A percentile compares a stretch with the other conserved stretches of the same genome.
Conservation (phyloP, 2,797 vertebrate species). For the Bradypodion pumilum region DNA sequence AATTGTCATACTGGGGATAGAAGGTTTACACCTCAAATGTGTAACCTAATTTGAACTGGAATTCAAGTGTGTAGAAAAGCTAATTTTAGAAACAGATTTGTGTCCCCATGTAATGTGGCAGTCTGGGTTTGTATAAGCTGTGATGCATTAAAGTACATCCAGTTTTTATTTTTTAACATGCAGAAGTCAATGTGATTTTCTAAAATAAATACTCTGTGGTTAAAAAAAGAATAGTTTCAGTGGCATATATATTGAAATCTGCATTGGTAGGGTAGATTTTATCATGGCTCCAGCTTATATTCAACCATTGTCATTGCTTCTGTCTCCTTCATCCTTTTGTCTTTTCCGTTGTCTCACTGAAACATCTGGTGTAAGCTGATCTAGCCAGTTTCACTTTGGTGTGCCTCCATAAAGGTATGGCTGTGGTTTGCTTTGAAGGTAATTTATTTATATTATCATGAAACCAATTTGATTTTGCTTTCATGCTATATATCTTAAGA, state of each 20-base stretch:
- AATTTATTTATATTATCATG: background rate
- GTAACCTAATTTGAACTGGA: background rate
- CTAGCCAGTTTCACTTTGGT: background rate
- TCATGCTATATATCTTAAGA: conserved; percentile 19
- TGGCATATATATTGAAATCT: background rate
- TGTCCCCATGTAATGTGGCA: background rate
- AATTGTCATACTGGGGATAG: background rate
- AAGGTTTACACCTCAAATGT: background rate
- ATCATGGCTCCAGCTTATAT: background rate
- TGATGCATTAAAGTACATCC: background rate
- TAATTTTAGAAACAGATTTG: background rate
- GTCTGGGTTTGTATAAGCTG: background rate
- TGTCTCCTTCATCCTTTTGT: background rate
- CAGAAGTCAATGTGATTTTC: background rate
- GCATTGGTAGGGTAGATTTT: background rate
- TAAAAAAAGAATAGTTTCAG: background rate
- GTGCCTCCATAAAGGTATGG: background rate
- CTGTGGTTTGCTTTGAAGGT: background rate
- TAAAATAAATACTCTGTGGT: background rate
- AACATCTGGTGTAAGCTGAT: background rate
- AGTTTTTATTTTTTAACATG: background rate
- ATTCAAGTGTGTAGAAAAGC: background rate
- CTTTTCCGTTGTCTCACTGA: background rate
- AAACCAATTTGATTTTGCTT: conserved; percentile 5
- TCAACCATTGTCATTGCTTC: background rate